phyloP scores from a whole-genome alignment of 2,113 vertebrate species.

The Neogobius melanostomus region DNA sequence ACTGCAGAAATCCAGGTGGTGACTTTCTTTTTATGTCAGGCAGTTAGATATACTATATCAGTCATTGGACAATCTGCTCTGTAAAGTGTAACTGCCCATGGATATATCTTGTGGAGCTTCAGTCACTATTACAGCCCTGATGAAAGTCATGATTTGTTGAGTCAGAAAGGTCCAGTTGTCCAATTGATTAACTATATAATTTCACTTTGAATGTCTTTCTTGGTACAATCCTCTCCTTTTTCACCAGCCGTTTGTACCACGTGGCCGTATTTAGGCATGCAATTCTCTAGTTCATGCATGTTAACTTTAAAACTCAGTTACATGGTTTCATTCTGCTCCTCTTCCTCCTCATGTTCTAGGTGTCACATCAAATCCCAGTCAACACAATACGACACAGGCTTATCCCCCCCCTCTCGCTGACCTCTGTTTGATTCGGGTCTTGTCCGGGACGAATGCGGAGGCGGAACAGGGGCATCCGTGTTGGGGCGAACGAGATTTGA shows the following conservation, averaged over 20 bases:
- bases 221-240: not conserved
- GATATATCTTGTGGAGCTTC: too few relatives aligned
- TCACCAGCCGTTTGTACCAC: not conserved
- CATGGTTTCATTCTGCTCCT: not conserved
- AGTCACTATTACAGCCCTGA: too few relatives aligned
- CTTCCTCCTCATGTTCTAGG: not conserved
- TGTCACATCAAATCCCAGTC: conserved; percentile 59
- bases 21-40: too few relatives aligned
- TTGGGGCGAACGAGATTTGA: conserved; percentile 33
- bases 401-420: conserved; percentile 51
- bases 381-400: conserved; percentile 51
- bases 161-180: too few relatives aligned
- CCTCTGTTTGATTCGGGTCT: conserved; percentile 56
- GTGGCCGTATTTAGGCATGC: not conserved
- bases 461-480: conserved; percentile 27
- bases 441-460: conserved; percentile 30
- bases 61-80: too few relatives aligned
- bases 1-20: too few relatives aligned
- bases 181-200: too few relatives aligned
- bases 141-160: too few relatives aligned
- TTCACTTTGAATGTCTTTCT: too few relatives aligned
- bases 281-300: not conserved
- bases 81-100: too few relatives aligned
- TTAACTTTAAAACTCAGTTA: conserved; percentile 36
- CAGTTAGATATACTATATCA: too few relatives aligned